A percentile compares a stretch with the other conserved stretches of the same genome.
phyloP scores from a whole-genome alignment of 2,113 vertebrate genomes.

The Tupaia chinensis region DNA sequence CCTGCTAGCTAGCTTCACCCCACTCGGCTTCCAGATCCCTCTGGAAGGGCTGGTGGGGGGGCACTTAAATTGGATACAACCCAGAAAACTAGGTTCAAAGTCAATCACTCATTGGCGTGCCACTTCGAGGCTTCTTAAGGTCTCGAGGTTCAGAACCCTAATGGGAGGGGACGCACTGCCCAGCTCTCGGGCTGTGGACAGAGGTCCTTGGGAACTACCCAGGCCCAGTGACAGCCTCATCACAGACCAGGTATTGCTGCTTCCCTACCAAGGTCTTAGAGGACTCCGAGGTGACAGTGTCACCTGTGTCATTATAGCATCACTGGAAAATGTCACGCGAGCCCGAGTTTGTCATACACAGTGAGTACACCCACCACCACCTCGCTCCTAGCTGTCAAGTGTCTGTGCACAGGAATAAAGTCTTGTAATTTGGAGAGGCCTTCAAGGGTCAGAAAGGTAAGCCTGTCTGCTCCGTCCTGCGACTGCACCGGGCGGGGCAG shows the following conservation, averaged over 20 bases:
- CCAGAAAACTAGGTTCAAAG: background rate
- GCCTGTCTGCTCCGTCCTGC: too few species aligned
- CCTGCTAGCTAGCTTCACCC: background rate
- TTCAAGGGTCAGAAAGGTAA: constrained; percentile 22
- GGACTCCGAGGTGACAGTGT: background rate
- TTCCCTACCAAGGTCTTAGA: constrained; percentile 44
- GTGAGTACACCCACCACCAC: background rate
- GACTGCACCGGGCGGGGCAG: too few species aligned
- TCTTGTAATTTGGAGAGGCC: background rate
- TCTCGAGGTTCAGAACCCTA: background rate
- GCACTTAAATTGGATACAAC: background rate
- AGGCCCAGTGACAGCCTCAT: background rate
- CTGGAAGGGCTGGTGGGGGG: background rate
- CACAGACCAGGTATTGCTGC: constrained; percentile 48
- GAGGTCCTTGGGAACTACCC: constrained; percentile 28
- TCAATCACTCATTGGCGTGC: background rate
- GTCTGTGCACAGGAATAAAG: background rate
- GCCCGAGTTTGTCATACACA: background rate
- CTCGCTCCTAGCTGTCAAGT: background rate
- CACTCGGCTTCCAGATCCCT: background rate
- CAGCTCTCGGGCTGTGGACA: background rate
- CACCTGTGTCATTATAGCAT: background rate
- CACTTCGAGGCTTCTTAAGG: background rate
- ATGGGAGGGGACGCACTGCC: background rate
- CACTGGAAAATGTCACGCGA: background rate